Evolutionary conservation across 2,888 invertebrate genomes (phyloP).

Genomic region (Hylaea fasciaria): DNA sequence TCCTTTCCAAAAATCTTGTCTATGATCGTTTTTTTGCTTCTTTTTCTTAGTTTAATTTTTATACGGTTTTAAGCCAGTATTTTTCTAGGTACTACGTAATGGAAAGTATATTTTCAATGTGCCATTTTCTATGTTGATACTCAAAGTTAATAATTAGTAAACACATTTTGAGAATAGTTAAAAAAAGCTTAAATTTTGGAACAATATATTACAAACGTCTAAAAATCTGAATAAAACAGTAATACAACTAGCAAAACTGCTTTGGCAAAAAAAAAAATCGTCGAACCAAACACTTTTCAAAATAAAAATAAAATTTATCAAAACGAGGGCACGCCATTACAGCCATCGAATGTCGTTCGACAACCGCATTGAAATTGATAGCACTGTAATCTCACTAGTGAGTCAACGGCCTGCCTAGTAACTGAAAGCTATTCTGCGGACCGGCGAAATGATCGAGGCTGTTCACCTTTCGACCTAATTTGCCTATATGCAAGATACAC

Average conservation of each 20-base stretch:
- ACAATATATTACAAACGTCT: no score
- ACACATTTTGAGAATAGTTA: no score
- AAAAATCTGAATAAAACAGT: not conserved
- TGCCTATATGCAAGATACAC: constrained; percentile 41
- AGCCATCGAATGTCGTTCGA: constrained; percentile 54
- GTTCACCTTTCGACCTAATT: constrained; percentile 68
- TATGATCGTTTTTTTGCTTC: not conserved
- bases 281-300: constrained; percentile 11
- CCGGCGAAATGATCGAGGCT: constrained; percentile 61
- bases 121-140: no score
- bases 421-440: constrained; percentile 28
- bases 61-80: not conserved
- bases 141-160: no score
- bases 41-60: not conserved
- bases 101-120: no score
- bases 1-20: not conserved
- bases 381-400: constrained; percentile 64
- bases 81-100: no score
- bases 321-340: constrained; percentile 27
- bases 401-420: constrained; percentile 62
- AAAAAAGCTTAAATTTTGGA: no score
- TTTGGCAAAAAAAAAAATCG: not conserved
- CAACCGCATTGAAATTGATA: constrained; percentile 63
- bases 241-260: not conserved
- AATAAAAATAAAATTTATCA: constrained; percentile 12